Conservation (phyloP, 1,140 invertebrate species). For the Drosophila aff. region DNA sequence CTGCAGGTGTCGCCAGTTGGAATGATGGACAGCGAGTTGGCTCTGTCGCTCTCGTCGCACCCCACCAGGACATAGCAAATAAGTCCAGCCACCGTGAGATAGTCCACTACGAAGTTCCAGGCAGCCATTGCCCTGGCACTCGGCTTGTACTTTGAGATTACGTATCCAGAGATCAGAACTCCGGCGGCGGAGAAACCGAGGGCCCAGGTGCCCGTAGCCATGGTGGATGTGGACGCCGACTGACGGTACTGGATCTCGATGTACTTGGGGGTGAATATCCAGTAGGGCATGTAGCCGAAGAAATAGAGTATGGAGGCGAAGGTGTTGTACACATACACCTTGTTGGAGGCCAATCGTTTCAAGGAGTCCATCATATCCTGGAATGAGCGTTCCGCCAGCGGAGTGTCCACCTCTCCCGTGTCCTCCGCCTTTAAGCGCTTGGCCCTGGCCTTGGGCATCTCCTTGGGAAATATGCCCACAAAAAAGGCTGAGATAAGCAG, state of each 20-base stretch:
- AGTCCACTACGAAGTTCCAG: slow-evolving; percentile 90
- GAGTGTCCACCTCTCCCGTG: not conserved
- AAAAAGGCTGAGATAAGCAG: slow-evolving; percentile 87
- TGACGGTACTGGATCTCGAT: slow-evolving; percentile 91
- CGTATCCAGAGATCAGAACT: slow-evolving; percentile 88
- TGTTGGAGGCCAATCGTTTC: slow-evolving; percentile 86
- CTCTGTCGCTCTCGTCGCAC: slow-evolving; percentile 86
- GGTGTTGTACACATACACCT: slow-evolving; percentile 88
- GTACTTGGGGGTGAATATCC: slow-evolving; percentile 91
- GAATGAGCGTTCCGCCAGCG: slow-evolving; percentile 47
- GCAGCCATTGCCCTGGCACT: slow-evolving; percentile 88
- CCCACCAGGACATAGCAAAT: slow-evolving; percentile 89
- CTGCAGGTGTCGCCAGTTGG: slow-evolving; percentile 86
- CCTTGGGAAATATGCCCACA: slow-evolving; percentile 88
- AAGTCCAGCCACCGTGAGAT: slow-evolving; percentile 88
- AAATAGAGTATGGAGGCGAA: slow-evolving; percentile 89
- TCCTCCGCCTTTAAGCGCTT: slow-evolving; percentile 30
- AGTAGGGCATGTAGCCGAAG: slow-evolving; percentile 90
- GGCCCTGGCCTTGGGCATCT: slow-evolving; percentile 86
- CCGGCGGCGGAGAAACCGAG: slow-evolving; percentile 90
- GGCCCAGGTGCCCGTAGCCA: slow-evolving; percentile 89
- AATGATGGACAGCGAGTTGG: slow-evolving; percentile 42
- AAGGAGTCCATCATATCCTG: slow-evolving; percentile 59
- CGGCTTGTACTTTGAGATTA: slow-evolving; percentile 90
- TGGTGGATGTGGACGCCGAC: slow-evolving; percentile 88